Percentiles rank a stretch among this genome's conserved stretches.
phyloP scores from a whole-genome alignment of 2,797 vertebrate genomes.

The Squalus acanthias region DNA sequence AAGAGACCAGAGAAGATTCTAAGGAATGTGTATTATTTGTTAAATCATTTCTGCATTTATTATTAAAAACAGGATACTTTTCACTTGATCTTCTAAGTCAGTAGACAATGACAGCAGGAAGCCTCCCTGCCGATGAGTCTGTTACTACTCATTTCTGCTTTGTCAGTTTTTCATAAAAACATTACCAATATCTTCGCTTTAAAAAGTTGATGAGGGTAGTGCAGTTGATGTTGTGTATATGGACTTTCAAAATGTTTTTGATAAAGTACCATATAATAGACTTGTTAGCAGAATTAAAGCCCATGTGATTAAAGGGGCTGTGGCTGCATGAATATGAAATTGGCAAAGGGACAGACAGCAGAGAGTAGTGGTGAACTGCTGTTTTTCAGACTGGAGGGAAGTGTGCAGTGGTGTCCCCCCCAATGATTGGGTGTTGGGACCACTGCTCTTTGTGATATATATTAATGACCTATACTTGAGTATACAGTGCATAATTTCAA shows the following conservation, averaged over 20 bases:
- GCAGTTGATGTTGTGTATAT: not conserved
- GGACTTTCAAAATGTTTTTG: not conserved
- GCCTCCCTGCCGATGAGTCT: not conserved
- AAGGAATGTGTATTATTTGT: not conserved
- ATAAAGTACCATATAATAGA: not conserved
- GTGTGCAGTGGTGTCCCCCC: too few species aligned
- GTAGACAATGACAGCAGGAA: not conserved
- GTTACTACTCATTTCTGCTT: not conserved
- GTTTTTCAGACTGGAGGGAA: not conserved
- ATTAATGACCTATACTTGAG: not conserved
- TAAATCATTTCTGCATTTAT: conserved; percentile 9
- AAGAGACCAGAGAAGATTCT: not conserved
- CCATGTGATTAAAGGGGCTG: not conserved
- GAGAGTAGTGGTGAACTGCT: not conserved
- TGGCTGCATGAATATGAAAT: not conserved
- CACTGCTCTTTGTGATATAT: not conserved
- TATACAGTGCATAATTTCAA: not conserved
- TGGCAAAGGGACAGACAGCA: not conserved
- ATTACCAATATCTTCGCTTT: not conserved
- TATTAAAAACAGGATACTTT: not conserved
- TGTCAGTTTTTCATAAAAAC: not conserved
- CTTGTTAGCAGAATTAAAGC: not conserved
- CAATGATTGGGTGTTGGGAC: too few species aligned
- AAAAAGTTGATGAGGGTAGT: not conserved
- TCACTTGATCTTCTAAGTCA: not conserved